Evolutionary conservation across 2,888 invertebrate genomes (phyloP).

Genomic region (Noctua pronuba): DNA sequence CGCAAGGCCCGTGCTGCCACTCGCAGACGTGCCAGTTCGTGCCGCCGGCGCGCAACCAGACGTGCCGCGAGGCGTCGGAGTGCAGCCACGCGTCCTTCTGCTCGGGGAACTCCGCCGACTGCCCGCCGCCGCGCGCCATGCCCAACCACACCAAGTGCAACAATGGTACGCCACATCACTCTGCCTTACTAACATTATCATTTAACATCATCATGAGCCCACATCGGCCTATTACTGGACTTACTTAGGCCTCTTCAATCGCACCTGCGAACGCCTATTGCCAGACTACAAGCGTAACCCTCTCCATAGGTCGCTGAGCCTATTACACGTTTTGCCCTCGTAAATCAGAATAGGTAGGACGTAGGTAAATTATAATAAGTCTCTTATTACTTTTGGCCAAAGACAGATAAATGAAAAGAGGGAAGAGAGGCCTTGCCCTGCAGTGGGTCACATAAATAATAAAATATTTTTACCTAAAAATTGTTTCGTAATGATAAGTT

Average conservation of each 20-base stretch:
- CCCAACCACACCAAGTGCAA: constrained; percentile 98
- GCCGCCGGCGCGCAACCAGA: constrained; percentile 91
- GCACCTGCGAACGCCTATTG: not conserved
- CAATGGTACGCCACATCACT: constrained; percentile 90
- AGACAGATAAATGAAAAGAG: too few relatives aligned
- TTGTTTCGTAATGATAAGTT: too few relatives aligned
- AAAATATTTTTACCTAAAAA: too few relatives aligned
- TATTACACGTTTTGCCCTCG: not conserved
- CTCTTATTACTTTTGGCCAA: too few relatives aligned
- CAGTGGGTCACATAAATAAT: too few relatives aligned
- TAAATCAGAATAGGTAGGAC: not conserved
- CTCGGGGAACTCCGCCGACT: constrained; percentile 95
- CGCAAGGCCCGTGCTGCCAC: constrained; percentile 99
- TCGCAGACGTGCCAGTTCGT: constrained; percentile 95
- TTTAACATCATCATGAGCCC: not conserved
- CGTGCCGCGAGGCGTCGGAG: constrained; percentile 96
- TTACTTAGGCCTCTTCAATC: not conserved
- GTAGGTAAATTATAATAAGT: not conserved
- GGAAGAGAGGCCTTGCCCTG: too few relatives aligned
- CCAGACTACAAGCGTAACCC: not conserved
- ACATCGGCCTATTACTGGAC: not conserved
- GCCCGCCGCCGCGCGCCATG: constrained; percentile 95
- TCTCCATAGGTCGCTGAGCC: not conserved
- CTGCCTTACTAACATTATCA: not conserved
- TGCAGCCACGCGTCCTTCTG: constrained; percentile 97